phyloP scores from a whole-genome alignment of 2,113 vertebrate species.

The Pardalotus punctatus region DNA sequence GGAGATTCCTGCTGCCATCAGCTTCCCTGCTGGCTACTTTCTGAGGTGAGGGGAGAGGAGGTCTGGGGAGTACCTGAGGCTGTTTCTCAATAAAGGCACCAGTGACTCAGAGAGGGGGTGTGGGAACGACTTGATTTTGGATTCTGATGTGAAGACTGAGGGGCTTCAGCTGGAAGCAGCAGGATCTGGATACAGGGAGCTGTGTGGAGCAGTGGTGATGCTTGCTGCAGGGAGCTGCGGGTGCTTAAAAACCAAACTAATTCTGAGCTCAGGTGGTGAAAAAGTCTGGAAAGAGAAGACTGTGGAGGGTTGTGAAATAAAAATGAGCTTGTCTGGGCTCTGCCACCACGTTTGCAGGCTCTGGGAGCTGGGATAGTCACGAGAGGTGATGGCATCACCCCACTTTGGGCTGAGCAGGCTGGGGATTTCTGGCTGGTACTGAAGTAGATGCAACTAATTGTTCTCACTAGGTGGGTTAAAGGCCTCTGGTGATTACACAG shows the following conservation, averaged over 20 bases:
- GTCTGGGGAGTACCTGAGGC: not conserved
- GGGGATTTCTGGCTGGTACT: not conserved
- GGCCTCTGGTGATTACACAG: not conserved
- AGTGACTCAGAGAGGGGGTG: not conserved
- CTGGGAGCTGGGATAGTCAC: not conserved
- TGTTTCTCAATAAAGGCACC: not conserved
- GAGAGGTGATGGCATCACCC: not conserved
- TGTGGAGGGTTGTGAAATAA: not conserved
- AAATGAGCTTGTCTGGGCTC: not conserved
- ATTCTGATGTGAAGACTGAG: not conserved
- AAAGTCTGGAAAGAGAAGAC: not conserved
- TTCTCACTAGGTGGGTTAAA: not conserved
- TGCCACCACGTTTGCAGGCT: not conserved
- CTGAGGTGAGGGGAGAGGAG: not conserved
- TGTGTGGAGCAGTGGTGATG: not conserved
- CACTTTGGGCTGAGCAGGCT: fast-evolving
- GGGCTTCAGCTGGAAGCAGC: not conserved
- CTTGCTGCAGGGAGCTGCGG: not conserved
- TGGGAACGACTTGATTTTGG: not conserved
- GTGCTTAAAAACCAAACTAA: not conserved
- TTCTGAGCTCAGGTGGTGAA: not conserved
- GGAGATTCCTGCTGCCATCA: not conserved
- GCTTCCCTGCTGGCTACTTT: not conserved
- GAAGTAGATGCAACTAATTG: not conserved
- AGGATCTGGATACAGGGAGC: not conserved